These are phyloP conservation scores for Zaprionus bogoriensis DNA, from an alignment of 2,888 invertebrate species.

Conservation along the genomic window DNA sequence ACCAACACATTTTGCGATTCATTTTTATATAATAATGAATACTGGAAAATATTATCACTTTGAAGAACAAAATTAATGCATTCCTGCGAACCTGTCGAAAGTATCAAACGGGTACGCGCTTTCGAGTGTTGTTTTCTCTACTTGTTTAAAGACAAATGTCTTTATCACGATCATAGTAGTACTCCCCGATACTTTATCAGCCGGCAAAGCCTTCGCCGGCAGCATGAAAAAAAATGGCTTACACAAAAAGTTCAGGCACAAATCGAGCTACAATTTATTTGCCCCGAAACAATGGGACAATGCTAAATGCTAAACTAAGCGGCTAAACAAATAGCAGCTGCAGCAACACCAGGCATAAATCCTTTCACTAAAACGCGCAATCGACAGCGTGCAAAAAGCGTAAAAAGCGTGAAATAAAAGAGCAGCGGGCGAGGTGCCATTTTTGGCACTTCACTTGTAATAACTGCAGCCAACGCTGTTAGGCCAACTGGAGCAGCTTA, in stretches of 20 bases:
- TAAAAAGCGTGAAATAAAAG: neutral
- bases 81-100: too few species aligned
- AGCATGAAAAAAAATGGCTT: slow-evolving; percentile 9
- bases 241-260: slow-evolving; percentile 39
- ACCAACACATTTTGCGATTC: too few species aligned
- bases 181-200: too few species aligned
- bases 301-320: slow-evolving; percentile 66
- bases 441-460: slow-evolving; percentile 72
- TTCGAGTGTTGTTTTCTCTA: too few species aligned
- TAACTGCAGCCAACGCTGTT: slow-evolving; percentile 48
- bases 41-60: too few species aligned
- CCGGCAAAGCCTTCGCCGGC: neutral
- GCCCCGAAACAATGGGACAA: slow-evolving; percentile 58
- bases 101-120: too few species aligned
- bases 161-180: too few species aligned
- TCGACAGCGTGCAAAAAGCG: slow-evolving; percentile 53
- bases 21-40: too few species aligned
- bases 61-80: too few species aligned
- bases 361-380: slow-evolving; percentile 65
- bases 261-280: slow-evolving; percentile 40
- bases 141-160: too few species aligned
- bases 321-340: slow-evolving; percentile 68
- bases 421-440: slow-evolving; percentile 57
- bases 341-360: slow-evolving; percentile 55
- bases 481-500: slow-evolving; percentile 53